These are phyloP conservation scores for Cydia pomonella DNA, from an alignment of 1,140 invertebrate genomes.

Conservation along the genomic window DNA sequence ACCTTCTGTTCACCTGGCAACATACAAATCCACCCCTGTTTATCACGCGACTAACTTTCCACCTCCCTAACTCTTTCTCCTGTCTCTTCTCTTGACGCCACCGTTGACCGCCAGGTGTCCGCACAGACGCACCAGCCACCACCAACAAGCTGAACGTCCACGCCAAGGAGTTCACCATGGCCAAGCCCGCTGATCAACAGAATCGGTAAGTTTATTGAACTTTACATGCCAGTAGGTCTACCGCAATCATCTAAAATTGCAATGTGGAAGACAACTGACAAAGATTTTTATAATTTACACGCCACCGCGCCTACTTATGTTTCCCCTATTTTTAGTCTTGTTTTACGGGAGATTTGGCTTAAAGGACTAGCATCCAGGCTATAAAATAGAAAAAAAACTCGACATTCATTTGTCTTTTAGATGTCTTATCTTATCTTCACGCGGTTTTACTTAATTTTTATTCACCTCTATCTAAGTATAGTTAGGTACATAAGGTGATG, in stretches of 20 bases:
- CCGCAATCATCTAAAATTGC: too few relatives aligned
- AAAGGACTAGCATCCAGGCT: too few relatives aligned
- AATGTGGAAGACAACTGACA: background rate
- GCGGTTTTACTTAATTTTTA: too few relatives aligned
- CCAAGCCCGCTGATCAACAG: constrained; percentile 83
- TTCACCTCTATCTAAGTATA: too few relatives aligned
- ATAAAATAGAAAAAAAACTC: too few relatives aligned
- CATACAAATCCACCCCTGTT: constrained; percentile 24
- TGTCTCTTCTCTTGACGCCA: constrained; percentile 76
- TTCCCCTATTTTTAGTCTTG: too few relatives aligned
- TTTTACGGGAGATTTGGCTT: too few relatives aligned
- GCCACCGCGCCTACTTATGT: too few relatives aligned
- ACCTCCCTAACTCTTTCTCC: constrained; percentile 49
- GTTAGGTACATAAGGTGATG: too few relatives aligned
- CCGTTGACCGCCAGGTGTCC: constrained; percentile 77
- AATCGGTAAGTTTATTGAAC: constrained; percentile 77
- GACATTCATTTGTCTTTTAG: too few relatives aligned
- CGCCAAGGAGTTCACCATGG: constrained; percentile 92
- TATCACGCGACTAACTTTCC: constrained; percentile 36
- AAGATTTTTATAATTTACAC: too few relatives aligned
- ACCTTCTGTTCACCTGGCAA: background rate
- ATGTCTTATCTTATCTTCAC: too few relatives aligned
- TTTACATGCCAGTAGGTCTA: background rate
- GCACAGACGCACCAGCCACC: constrained; percentile 69
- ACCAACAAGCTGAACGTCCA: constrained; percentile 88